Percentiles rank a stretch among this genome's conserved stretches.
phyloP scores from a whole-genome alignment of 2,888 invertebrate species.

The Sussaba pulchella region DNA sequence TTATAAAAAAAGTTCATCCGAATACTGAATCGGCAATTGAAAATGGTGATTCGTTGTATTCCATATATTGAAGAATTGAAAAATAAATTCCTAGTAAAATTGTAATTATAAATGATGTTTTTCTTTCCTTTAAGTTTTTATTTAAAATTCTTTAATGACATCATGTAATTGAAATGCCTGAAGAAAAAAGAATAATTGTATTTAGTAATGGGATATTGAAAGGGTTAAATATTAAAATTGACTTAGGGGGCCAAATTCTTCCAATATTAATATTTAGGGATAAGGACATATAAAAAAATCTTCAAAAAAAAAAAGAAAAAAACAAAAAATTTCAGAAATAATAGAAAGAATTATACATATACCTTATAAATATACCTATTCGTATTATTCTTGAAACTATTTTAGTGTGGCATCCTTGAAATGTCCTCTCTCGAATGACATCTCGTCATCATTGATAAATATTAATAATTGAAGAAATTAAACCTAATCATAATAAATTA shows the following conservation, averaged over 20 bases:
- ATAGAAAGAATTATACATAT: slow-evolving; percentile 85
- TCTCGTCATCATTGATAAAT: slow-evolving; percentile 90
- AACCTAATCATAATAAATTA: slow-evolving; percentile 86
- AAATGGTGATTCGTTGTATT: slow-evolving; percentile 89
- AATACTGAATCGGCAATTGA: slow-evolving; percentile 87
- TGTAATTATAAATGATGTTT: slow-evolving; percentile 85
- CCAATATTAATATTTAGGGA: slow-evolving; percentile 87
- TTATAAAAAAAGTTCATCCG: slow-evolving; percentile 90
- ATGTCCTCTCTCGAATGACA: slow-evolving; percentile 88
- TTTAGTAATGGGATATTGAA: slow-evolving; percentile 90
- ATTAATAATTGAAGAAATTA: slow-evolving; percentile 84
- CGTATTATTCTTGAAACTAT: slow-evolving; percentile 87
- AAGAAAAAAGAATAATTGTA: slow-evolving; percentile 90
- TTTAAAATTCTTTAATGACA: slow-evolving; percentile 86
- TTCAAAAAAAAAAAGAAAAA: slow-evolving; percentile 88
- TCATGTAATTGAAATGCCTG: slow-evolving; percentile 89
- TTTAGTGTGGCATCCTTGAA: slow-evolving; percentile 88
- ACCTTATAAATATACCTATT: slow-evolving; percentile 90
- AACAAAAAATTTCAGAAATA: slow-evolving; percentile 83
- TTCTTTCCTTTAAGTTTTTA: slow-evolving; percentile 84
- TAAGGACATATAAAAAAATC: slow-evolving; percentile 84
- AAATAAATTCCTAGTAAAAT: slow-evolving; percentile 88
- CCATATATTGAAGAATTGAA: slow-evolving; percentile 88
- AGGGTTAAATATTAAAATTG: slow-evolving; percentile 88
- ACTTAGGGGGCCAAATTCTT: slow-evolving; percentile 88